These are phyloP conservation scores for Cottus gobio DNA, from an alignment of 2,113 vertebrate species.

Conservation along the genomic window DNA sequence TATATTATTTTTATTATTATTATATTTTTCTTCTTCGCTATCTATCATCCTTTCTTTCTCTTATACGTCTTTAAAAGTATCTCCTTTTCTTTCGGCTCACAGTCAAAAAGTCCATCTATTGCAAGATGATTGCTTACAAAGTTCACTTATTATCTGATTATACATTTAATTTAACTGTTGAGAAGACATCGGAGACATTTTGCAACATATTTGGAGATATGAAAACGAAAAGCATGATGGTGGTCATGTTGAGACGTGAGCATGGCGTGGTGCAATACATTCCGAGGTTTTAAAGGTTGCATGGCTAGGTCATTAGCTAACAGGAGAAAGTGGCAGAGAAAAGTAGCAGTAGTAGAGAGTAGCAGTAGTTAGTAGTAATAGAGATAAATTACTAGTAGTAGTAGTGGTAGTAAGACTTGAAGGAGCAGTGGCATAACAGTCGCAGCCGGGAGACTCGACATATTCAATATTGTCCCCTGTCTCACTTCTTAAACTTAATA, in stretches of 20 bases:
- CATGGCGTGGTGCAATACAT: constrained; percentile 8
- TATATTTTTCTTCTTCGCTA: neutral
- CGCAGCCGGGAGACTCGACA: constrained; percentile 21
- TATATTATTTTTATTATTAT: neutral
- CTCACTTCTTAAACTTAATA: constrained; percentile 28
- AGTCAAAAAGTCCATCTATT: neutral
- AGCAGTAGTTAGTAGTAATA: neutral
- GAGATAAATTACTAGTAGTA: neutral
- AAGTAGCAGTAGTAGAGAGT: neutral
- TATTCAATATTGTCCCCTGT: neutral
- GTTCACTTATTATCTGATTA: constrained; percentile 10
- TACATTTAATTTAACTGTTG: neutral
- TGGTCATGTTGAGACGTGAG: constrained; percentile 26
- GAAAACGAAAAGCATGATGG: neutral
- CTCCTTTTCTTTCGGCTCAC: no score
- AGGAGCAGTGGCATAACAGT: neutral
- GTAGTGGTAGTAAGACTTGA: neutral
- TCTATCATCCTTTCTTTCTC: neutral
- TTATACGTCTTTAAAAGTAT: rapidly evolving
- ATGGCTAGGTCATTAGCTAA: constrained; percentile 21
- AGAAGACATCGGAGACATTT: constrained; percentile 18
- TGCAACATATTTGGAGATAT: constrained; percentile 1
- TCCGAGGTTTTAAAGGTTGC: constrained; percentile 14
- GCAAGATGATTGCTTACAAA: neutral
- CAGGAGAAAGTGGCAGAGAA: constrained; percentile 1